Evolutionary conservation across 2,888 invertebrate species (phyloP).

Genomic region (Escarpia spicata): DNA sequence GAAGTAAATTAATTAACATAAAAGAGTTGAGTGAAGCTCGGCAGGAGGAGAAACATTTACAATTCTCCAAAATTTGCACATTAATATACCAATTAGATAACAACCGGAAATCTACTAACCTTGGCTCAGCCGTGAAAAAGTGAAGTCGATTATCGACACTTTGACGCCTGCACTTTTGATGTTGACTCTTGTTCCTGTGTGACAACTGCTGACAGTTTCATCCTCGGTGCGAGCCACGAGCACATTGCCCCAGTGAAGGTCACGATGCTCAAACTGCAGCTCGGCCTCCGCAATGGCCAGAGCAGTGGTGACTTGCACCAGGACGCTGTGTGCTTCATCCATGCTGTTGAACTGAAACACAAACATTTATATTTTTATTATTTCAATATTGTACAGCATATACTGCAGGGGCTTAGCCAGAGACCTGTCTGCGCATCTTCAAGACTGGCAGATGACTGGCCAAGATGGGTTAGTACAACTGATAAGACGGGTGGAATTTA

Average conservation of each 20-base stretch:
- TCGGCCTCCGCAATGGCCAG: conserved; percentile 87
- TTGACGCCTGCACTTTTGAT: conserved; percentile 66
- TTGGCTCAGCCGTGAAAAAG: conserved; percentile 80
- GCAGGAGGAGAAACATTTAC: too few relatives aligned
- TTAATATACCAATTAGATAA: too few relatives aligned
- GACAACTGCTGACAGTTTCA: conserved; percentile 61
- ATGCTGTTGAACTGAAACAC: conserved; percentile 53
- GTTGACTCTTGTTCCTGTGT: not conserved
- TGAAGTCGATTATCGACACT: conserved; percentile 88
- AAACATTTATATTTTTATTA: not conserved
- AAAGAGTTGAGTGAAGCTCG: too few relatives aligned
- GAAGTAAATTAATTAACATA: too few relatives aligned
- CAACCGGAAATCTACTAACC: conserved; percentile 50
- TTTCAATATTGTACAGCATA: too few relatives aligned
- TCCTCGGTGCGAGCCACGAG: conserved; percentile 77
- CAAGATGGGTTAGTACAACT: too few relatives aligned
- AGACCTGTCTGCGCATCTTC: too few relatives aligned
- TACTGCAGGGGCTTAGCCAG: too few relatives aligned
- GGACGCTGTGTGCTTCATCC: conserved; percentile 65
- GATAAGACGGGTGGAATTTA: too few relatives aligned
- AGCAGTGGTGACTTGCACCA: conserved; percentile 85
- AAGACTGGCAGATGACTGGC: too few relatives aligned
- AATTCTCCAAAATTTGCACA: not conserved
- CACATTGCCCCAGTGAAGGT: conserved; percentile 95
- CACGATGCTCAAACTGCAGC: conserved; percentile 92